Percentiles rank a stretch among this genome's conserved stretches.
phyloP scores from a whole-genome alignment of 2,888 invertebrate genomes.

The Agriopis aurantiaria region DNA sequence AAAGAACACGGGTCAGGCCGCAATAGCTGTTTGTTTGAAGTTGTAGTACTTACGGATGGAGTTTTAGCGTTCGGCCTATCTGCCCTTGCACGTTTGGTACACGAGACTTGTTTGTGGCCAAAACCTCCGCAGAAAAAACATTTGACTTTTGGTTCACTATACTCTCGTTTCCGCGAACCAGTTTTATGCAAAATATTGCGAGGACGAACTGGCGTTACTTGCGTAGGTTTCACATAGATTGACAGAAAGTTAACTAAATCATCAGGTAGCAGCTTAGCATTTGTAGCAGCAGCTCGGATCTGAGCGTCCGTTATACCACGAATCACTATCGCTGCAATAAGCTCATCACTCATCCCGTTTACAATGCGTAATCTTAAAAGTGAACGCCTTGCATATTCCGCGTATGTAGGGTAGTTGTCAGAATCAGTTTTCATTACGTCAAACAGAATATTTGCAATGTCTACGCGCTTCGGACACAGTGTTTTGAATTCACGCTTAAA shows the following conservation, averaged over 20 bases:
- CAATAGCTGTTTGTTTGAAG: neutral
- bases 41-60: neutral
- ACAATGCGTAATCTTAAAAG: too few species aligned
- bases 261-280: neutral
- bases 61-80: neutral
- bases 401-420: too few species aligned
- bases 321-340: neutral
- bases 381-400: too few species aligned
- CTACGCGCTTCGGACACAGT: too few species aligned
- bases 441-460: too few species aligned
- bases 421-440: too few species aligned
- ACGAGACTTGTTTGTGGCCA: neutral
- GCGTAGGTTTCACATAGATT: neutral
- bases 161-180: too few species aligned
- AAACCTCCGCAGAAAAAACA: too few species aligned
- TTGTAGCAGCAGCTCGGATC: neutral
- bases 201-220: neutral
- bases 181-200: too few species aligned
- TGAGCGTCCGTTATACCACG: neutral
- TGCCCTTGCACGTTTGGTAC: neutral
- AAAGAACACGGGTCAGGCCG: constrained; percentile 31
- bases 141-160: neutral
- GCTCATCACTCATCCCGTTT: neutral
- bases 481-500: too few species aligned
- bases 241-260: neutral